Base-by-base conservation (phyloP, 2,797 vertebrate species). In the Periophthalmus magnuspinnatus region DNA sequence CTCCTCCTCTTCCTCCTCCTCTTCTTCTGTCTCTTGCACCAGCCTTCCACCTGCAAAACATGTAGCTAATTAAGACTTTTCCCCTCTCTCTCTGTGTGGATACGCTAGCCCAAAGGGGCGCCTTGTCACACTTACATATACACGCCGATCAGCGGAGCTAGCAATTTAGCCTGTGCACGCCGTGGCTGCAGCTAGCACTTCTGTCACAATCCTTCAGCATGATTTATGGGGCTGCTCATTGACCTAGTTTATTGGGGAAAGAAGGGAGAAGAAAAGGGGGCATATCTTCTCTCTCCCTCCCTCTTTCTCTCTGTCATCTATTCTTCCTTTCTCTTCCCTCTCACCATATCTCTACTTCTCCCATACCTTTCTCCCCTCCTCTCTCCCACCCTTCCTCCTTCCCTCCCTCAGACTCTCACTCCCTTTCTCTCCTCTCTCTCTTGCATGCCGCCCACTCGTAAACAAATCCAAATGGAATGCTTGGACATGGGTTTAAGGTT, bases 161-260 rank as follows among this genome's bases (percentile, higher is more conserved):
- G 90, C 90, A 91, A 92, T 92, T 90, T 93, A 93, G 91, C 91
- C 89, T 88, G 83, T 82, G 67, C 68, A 38, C 68, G 45, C 9
- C 52, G 76, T 80, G 80, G 85, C 87, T 86, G 79, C 77, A 75
- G 87, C 85, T 86, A 81, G 74, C 82, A 73, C 88, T 87, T 87
- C 81, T 92, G 91, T 92, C 92, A 91, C 79, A 77, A 79, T 81
- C 5, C 86, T 90, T 91, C 91, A 90, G 78, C 61, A 88, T 94
- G 92, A 94, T 94, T 93, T 93, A 94, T 94, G 91, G 87, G 91
- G 86, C 87, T 86, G 87, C 88, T 91, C 90, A 91, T 92, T 93
- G 93, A 93, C 93, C 93, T 89, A 93, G 88, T 93, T 93, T 91
- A 90, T 89, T 79, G 84, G 67, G 65, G 72, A 81, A 81, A 80